These are phyloP conservation scores for Bicyclus anynana DNA, from an alignment of 1,140 invertebrate genomes.

Conservation along the genomic window DNA sequence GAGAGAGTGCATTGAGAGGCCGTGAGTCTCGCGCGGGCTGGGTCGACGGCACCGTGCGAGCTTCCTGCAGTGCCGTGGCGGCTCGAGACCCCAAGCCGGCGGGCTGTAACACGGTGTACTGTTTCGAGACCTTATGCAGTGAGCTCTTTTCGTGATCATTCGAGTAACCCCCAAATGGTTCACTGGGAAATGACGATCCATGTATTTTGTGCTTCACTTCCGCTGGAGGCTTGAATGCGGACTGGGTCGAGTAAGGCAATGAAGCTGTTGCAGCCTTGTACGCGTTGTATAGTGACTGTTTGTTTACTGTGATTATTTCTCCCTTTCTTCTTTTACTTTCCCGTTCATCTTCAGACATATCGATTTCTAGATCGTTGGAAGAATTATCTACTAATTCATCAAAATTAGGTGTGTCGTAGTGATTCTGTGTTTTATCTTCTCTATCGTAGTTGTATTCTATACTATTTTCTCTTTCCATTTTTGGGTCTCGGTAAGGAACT, in stretches of 20 bases:
- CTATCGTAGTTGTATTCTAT: slow-evolving; percentile 58
- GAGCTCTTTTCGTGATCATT: slow-evolving; percentile 61
- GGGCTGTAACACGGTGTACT: slow-evolving; percentile 90
- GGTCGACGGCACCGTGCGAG: slow-evolving; percentile 80
- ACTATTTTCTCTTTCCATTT: slow-evolving; percentile 63
- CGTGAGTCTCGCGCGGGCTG: slow-evolving; percentile 68
- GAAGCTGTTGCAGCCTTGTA: slow-evolving; percentile 76
- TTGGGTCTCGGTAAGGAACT: slow-evolving; percentile 37
- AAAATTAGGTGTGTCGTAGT: slow-evolving; percentile 86
- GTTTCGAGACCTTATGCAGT: slow-evolving; percentile 74
- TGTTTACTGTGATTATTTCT: slow-evolving; percentile 68
- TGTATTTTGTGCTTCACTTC: slow-evolving; percentile 76
- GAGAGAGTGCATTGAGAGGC: slow-evolving; percentile 81
- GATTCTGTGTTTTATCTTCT: slow-evolving; percentile 67
- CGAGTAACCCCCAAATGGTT: slow-evolving; percentile 63
- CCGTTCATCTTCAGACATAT: slow-evolving; percentile 80
- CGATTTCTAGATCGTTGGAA: slow-evolving; percentile 87
- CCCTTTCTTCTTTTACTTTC: slow-evolving; percentile 67
- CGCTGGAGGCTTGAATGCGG: slow-evolving; percentile 85
- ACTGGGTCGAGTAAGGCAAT: slow-evolving; percentile 82
- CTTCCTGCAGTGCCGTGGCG: slow-evolving; percentile 87
- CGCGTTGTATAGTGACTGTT: slow-evolving; percentile 74
- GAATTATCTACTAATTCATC: slow-evolving; percentile 88
- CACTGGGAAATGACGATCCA: slow-evolving; percentile 63
- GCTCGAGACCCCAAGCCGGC: slow-evolving; percentile 86